phyloP scores from a whole-genome alignment of 2,888 invertebrate genomes.

The Seladonia tumulorum region DNA sequence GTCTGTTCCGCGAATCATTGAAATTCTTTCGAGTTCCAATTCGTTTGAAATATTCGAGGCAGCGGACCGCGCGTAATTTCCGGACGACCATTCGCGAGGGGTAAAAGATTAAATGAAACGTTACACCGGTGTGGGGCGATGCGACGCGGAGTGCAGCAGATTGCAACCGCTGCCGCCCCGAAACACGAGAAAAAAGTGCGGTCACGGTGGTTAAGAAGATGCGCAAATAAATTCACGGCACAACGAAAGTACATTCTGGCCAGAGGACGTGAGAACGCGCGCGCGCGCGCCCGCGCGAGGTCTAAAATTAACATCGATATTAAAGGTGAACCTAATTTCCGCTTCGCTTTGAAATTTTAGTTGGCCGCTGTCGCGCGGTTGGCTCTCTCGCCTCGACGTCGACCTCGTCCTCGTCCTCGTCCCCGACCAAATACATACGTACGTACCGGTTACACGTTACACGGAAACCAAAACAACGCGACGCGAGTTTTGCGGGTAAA shows the following conservation, averaged over 20 bases:
- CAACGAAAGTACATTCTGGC: neutral
- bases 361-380: neutral
- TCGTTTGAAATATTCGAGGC: conserved; percentile 15
- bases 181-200: conserved; percentile 16
- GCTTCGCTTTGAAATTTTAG: conserved; percentile 27
- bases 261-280: neutral
- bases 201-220: conserved; percentile 25
- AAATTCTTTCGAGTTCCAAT: conserved; percentile 17
- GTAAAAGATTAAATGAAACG: conserved; percentile 34
- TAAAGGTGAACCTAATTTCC: conserved; percentile 50
- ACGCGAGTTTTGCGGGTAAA: neutral
- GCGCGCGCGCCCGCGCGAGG: neutral
- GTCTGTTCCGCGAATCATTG: neutral
- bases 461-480: conserved; percentile 10
- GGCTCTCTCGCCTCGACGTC: neutral
- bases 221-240: conserved; percentile 39
- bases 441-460: neutral
- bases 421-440: neutral
- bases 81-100: neutral
- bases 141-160: neutral
- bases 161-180: neutral
- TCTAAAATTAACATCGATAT: conserved; percentile 59
- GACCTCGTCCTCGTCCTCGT: neutral
- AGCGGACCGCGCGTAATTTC: conserved; percentile 13
- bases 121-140: neutral